A percentile compares a stretch with the other conserved stretches of the same genome.
phyloP scores from a whole-genome alignment of 2,797 vertebrate species.

The Balearica regulorum region DNA sequence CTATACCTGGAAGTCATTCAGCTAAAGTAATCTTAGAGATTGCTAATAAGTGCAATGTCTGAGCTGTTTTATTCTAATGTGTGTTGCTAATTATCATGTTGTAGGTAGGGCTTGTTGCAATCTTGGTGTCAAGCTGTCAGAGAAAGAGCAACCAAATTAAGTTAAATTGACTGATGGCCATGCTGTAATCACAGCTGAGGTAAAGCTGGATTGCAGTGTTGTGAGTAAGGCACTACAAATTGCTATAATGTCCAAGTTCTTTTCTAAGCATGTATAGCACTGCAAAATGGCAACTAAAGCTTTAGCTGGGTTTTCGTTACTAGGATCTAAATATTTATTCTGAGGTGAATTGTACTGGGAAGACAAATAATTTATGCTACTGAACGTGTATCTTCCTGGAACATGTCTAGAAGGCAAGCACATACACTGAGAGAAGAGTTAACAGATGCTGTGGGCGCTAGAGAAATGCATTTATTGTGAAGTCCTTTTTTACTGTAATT shows the following conservation, averaged over 20 bases:
- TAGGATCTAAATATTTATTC: slow-evolving; percentile 8
- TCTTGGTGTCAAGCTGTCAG: slow-evolving; percentile 9
- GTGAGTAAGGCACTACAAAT: not conserved
- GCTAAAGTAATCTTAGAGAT: not conserved
- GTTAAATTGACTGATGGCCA: slow-evolving; percentile 15
- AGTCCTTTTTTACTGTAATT: slow-evolving; percentile 62
- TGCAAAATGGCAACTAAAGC: not conserved
- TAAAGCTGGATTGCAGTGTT: not conserved
- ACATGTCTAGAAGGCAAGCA: not conserved
- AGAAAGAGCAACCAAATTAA: slow-evolving; percentile 31
- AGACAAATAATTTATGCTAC: not conserved
- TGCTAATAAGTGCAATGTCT: not conserved
- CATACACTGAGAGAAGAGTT: not conserved
- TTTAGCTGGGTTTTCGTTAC: not conserved
- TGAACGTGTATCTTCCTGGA: not conserved
- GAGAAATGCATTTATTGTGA: slow-evolving; percentile 35
- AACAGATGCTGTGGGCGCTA: slow-evolving; percentile 32
- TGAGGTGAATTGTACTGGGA: not conserved
- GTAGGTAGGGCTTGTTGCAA: slow-evolving; percentile 3
- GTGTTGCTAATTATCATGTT: not conserved
- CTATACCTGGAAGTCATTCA: not conserved
- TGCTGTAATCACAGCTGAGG: not conserved
- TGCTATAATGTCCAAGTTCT: not conserved
- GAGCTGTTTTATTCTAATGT: not conserved
- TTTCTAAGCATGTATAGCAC: not conserved